phyloP scores from a whole-genome alignment of 2,888 invertebrate species.

The Chalcosyrphus nemorum region DNA sequence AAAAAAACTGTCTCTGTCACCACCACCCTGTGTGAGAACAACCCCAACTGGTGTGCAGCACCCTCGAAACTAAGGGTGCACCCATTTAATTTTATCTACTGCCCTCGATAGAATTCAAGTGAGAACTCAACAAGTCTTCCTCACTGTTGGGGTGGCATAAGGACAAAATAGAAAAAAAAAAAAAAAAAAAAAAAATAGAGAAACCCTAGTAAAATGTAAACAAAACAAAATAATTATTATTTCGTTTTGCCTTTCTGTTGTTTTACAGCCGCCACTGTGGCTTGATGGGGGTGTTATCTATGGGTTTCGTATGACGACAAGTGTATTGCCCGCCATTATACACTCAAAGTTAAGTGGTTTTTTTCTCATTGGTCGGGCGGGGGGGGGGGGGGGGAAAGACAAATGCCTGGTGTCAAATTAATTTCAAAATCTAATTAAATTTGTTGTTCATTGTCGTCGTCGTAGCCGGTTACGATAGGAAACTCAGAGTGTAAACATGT shows the following conservation, averaged over 20 bases:
- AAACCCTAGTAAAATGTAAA: slow-evolving; percentile 51
- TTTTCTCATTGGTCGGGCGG: too few relatives aligned
- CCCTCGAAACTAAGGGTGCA: neutral
- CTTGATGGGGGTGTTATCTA: slow-evolving; percentile 23
- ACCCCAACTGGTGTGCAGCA: slow-evolving; percentile 19
- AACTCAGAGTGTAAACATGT: neutral
- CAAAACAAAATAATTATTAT: slow-evolving; percentile 64
- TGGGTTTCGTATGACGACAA: slow-evolving; percentile 1
- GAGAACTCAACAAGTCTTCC: slow-evolving; percentile 52
- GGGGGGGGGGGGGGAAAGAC: neutral
- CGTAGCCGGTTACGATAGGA: neutral
- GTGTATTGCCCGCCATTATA: slow-evolving; percentile 15
- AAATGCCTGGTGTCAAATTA: slow-evolving; percentile 55
- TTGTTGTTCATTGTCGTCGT: slow-evolving; percentile 3
- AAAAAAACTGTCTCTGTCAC: too few relatives aligned
- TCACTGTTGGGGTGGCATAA: too few relatives aligned
- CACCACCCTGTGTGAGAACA: neutral
- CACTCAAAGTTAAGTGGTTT: slow-evolving; percentile 42
- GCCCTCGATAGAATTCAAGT: slow-evolving; percentile 41
- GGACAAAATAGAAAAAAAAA: too few relatives aligned
- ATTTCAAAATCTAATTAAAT: slow-evolving; percentile 64
- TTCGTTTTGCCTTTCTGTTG: too few relatives aligned
- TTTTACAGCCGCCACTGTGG: slow-evolving; percentile 15
- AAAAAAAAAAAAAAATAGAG: slow-evolving; percentile 30
- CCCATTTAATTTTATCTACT: slow-evolving; percentile 41